A percentile compares a stretch with the other conserved stretches of the same genome.
These are phyloP conservation scores for Helobdella robusta DNA, from an alignment of 2,888 invertebrate species.

Conservation along the genomic window DNA sequence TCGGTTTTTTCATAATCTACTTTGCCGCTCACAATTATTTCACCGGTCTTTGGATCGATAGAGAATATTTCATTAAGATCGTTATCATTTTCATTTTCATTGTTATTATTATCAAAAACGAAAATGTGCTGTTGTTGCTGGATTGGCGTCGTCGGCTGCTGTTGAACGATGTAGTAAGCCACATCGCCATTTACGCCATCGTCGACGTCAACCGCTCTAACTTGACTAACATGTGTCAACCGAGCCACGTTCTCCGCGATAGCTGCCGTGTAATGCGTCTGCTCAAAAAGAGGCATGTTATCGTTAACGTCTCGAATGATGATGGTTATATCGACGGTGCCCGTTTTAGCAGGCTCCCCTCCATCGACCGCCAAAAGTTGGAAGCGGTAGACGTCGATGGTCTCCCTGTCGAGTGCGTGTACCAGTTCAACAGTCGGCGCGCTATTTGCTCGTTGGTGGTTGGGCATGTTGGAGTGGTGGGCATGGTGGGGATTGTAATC, in stretches of 20 bases:
- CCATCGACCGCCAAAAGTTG: constrained; percentile 34
- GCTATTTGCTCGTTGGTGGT: neutral
- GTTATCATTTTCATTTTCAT: too few relatives aligned
- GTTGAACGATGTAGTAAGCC: constrained; percentile 19
- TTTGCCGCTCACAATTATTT: constrained; percentile 21
- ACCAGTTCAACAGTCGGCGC: constrained; percentile 29
- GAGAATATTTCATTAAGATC: constrained; percentile 16
- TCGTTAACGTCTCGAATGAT: constrained; percentile 29
- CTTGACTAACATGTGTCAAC: constrained; percentile 13
- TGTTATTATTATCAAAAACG: too few relatives aligned
- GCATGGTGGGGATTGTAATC: neutral
- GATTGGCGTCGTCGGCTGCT: neutral
- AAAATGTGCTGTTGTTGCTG: too few relatives aligned
- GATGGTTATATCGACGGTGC: constrained; percentile 30
- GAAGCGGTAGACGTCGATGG: constrained; percentile 29
- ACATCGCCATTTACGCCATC: constrained; percentile 27
- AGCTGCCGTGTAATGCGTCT: constrained; percentile 10
- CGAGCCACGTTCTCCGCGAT: constrained; percentile 24
- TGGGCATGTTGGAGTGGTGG: neutral
- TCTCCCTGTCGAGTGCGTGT: constrained; percentile 34
- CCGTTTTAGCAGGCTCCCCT: constrained; percentile 30
- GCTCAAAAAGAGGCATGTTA: constrained; percentile 27
- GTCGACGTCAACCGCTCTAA: constrained; percentile 28
- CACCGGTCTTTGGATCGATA: constrained; percentile 26
- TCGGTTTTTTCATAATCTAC: constrained; percentile 27